Conservation (phyloP, 2,888 invertebrate species). For the Nomada lathburiana region DNA sequence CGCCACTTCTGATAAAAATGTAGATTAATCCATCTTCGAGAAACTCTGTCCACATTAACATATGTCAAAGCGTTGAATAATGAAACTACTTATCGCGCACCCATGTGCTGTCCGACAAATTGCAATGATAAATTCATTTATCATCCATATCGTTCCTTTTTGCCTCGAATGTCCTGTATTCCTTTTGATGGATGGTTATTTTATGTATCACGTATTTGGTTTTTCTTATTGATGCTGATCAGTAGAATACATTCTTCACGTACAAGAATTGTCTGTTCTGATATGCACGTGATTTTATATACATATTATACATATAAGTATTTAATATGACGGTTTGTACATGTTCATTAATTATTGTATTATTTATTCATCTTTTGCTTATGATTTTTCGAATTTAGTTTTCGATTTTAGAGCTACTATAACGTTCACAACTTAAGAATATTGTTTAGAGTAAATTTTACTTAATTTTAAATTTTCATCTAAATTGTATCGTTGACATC, state of each 20-base stretch:
- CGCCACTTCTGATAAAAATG: background rate
- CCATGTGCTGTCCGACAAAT: background rate
- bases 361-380: too few relatives aligned
- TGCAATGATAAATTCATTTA: conserved; percentile 7
- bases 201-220: background rate
- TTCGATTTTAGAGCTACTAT: too few relatives aligned
- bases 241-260: background rate
- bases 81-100: conserved; percentile 12
- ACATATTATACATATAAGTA: too few relatives aligned
- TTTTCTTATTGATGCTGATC: background rate
- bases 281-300: background rate
- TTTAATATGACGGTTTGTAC: too few relatives aligned
- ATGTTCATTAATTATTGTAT: too few relatives aligned
- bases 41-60: background rate
- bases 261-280: background rate
- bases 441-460: too few relatives aligned
- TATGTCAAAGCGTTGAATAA: background rate
- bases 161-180: background rate
- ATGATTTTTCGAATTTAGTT: too few relatives aligned
- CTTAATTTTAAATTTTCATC: too few relatives aligned
- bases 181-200: background rate
- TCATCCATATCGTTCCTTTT: background rate
- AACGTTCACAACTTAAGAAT: too few relatives aligned
- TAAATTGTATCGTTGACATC: too few relatives aligned
- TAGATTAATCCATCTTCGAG: conserved; percentile 19